These are phyloP conservation scores for Crossaster papposus DNA, from an alignment of 53 echinoderm and acorn worm genomes.

Conservation along the genomic window DNA sequence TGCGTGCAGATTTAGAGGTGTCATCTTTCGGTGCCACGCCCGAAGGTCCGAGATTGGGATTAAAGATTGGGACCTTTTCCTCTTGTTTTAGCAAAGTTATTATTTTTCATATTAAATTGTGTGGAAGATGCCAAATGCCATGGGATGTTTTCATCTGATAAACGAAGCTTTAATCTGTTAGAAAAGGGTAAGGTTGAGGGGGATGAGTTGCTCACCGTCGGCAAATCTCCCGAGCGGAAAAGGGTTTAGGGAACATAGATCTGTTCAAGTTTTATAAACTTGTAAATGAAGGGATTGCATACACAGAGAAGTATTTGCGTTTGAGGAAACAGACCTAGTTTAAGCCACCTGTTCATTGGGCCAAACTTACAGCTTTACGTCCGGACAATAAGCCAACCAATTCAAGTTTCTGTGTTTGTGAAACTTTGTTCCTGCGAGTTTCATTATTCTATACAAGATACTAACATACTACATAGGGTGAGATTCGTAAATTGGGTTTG, in stretches of 20 bases:
- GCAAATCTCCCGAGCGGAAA: neutral
- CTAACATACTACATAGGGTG: neutral
- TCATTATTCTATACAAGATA: neutral
- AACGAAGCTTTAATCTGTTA: neutral
- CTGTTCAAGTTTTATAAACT: neutral
- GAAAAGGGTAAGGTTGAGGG: constrained; percentile 12
- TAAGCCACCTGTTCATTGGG: neutral
- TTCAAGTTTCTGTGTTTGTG: neutral
- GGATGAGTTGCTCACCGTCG: neutral
- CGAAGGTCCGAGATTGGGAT: constrained; percentile 7
- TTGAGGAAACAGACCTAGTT: neutral
- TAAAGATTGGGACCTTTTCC: constrained; percentile 4
- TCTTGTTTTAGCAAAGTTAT: neutral
- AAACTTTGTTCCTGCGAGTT: neutral
- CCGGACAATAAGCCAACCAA: neutral
- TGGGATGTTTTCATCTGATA: neutral
- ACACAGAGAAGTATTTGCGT: neutral
- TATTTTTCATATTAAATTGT: neutral
- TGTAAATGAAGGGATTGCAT: neutral
- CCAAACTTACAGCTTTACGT: neutral
- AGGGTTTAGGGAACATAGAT: neutral
- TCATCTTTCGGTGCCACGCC: neutral
- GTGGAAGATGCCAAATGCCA: neutral
- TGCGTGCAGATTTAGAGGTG: neutral
- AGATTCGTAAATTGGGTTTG: neutral